Percentiles rank a stretch among this genome's conserved stretches.
Evolutionary conservation across 35 echinoderm and acorn worm species (phyloP).

Genomic region (Holothuria glaberrima): DNA sequence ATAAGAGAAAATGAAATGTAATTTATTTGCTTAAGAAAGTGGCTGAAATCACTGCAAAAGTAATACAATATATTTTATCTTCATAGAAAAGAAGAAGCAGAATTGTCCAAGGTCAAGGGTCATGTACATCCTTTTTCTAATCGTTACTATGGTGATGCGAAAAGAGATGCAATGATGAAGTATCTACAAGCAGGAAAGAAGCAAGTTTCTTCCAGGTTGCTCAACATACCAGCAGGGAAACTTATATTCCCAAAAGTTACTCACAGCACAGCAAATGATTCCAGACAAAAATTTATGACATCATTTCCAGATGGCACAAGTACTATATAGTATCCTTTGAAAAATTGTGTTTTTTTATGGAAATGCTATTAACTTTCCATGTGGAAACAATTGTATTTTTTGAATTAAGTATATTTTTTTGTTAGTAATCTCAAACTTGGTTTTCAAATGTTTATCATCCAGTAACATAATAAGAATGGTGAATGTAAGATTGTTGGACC

Average conservation of each 20-base stretch:
- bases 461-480: no score
- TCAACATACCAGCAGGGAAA: slow-evolving; percentile 41
- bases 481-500: no score
- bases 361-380: not conserved
- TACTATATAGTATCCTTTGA: slow-evolving; percentile 91
- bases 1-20: not conserved
- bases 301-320: slow-evolving; percentile 77
- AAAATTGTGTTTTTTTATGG: not conserved
- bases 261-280: slow-evolving; percentile 14
- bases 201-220: slow-evolving; percentile 13
- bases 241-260: slow-evolving; percentile 67
- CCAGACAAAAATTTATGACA: slow-evolving; percentile 76
- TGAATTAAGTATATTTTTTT: no score
- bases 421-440: no score
- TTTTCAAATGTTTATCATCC: no score
- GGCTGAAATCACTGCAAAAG: no score
- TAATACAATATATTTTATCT: no score
- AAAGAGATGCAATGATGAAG: slow-evolving; percentile 84
- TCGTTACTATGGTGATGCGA: slow-evolving; percentile 95
- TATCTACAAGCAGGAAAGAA: slow-evolving; percentile 67
- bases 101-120: slow-evolving; percentile 72
- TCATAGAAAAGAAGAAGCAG: slow-evolving; percentile 69
- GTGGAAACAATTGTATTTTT: not conserved
- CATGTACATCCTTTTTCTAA: slow-evolving; percentile 71
- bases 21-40: not conserved